Base-by-base conservation (phyloP, 2,113 vertebrate species). In the Craseonycteris thonglongyai region DNA sequence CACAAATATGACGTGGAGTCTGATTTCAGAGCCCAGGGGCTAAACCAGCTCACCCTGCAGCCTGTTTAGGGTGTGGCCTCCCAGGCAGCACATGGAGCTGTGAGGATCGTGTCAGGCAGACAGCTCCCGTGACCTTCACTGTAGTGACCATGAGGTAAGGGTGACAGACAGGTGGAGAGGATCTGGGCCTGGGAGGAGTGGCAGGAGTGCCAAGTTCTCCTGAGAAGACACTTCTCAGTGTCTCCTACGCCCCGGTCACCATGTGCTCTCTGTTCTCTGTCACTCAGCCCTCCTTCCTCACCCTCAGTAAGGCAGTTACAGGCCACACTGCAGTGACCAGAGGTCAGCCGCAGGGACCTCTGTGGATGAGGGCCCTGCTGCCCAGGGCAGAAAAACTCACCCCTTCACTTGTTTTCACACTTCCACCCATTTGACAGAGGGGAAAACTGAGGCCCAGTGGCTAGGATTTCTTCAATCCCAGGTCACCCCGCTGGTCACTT, bases 261-360 rank as follows among this genome's bases (percentile, higher is more conserved):
- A 21, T 2, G 38, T 26, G 14, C 56, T 38, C 21, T 11, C 38
- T 35, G 15, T 49, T 76, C 40, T 30, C 78, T 35, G 56, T 81
- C 51, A 38, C 33, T 63, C 33, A 30, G 4, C 33, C 40, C 16
- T 14, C 45, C 42, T 30, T 30, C 18, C 26, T 65, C 7, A 0
- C 28, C 35, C 35, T 35, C 33, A 28, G n/a, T 4, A 4, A 40
- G 54, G 35, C 54, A 24, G 38, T 26, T n/a, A 59, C 45, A 38
- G 54, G 21, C 12, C 22, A 3, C 22, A 3, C 45, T 19, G 12
- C 15, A 33, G 0, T 0, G 15, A 30, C 5, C 40, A 6, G 24
- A 42, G 58, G 28, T 59, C 49, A 59, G 75, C 33, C 42, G 13
- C 24, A 13, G 56, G 56, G 21, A 2, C 42, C 72, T 30, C 56